These are phyloP conservation scores for Dione juno DNA, from an alignment of 2,888 invertebrate genomes.

Conservation along the genomic window DNA sequence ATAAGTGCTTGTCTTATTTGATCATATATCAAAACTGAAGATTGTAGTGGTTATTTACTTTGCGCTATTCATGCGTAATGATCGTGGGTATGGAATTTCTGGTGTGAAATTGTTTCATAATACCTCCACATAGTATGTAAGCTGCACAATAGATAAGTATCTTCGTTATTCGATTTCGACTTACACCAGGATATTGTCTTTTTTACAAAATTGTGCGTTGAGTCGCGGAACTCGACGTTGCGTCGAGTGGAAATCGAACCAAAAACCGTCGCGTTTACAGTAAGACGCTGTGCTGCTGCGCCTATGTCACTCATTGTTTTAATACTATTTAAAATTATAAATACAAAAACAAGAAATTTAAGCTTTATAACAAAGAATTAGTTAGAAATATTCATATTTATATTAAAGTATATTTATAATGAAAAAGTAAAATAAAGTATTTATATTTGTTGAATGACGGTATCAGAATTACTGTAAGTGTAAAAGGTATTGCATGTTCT, in stretches of 20 bases:
- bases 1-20: background rate
- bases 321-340: too few relatives aligned
- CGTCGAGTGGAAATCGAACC: too few relatives aligned
- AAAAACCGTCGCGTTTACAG: too few relatives aligned
- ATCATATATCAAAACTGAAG: background rate
- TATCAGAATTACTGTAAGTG: constrained; percentile 19
- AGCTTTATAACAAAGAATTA: background rate
- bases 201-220: background rate
- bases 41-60: background rate
- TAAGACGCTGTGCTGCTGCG: too few relatives aligned
- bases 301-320: too few relatives aligned
- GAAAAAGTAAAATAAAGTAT: too few relatives aligned
- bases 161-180: background rate
- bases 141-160: background rate
- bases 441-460: constrained; percentile 17
- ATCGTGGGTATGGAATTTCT: constrained; percentile 2
- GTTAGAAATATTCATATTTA: background rate
- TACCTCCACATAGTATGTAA: background rate
- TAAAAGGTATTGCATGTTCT: constrained; percentile 27
- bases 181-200: background rate
- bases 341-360: too few relatives aligned
- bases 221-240: too few relatives aligned
- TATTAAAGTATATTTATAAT: background rate
- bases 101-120: background rate
- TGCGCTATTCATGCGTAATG: background rate